Conservation (phyloP, 2,113 vertebrate genomes). For the Sceloporus tristichus region DNA sequence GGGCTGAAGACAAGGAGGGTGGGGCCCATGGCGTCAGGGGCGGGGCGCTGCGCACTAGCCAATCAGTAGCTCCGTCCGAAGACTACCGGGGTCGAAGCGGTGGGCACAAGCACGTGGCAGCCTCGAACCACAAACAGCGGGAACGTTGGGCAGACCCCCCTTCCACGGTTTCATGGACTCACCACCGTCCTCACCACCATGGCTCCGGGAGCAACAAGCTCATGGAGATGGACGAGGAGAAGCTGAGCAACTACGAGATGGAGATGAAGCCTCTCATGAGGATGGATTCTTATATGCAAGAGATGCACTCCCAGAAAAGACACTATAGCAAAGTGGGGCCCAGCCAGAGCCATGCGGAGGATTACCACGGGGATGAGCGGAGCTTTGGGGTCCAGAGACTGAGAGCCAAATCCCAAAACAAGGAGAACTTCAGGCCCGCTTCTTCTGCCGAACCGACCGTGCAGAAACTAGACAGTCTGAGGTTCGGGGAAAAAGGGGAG, state of each 20-base stretch:
- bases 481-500: conserved; percentile 91
- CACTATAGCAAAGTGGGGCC: conserved; percentile 76
- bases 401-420: conserved; percentile 86
- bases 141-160: conserved; percentile 90
- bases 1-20: conserved; percentile 84
- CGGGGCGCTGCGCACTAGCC: conserved; percentile 78
- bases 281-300: conserved; percentile 81
- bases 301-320: conserved; percentile 79
- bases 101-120: conserved; percentile 83
- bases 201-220: conserved; percentile 87
- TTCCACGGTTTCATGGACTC: conserved; percentile 87
- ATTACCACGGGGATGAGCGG: conserved; percentile 78
- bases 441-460: conserved; percentile 89
- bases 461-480: conserved; percentile 96
- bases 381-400: conserved; percentile 88
- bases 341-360: conserved; percentile 73
- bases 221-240: conserved; percentile 89
- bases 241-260: conserved; percentile 90
- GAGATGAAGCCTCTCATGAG: conserved; percentile 93
- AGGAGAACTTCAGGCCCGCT: conserved; percentile 84
- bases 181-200: conserved; percentile 88
- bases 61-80: conserved; percentile 80
- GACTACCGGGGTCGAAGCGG: conserved; percentile 86
- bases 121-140: conserved; percentile 89
- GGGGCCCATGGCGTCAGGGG: conserved; percentile 70